Evolutionary conservation across 2,888 invertebrate genomes (phyloP), one percentile per base, ranked within the genome.

Genomic region (Clepsis dumicolana): DNA sequence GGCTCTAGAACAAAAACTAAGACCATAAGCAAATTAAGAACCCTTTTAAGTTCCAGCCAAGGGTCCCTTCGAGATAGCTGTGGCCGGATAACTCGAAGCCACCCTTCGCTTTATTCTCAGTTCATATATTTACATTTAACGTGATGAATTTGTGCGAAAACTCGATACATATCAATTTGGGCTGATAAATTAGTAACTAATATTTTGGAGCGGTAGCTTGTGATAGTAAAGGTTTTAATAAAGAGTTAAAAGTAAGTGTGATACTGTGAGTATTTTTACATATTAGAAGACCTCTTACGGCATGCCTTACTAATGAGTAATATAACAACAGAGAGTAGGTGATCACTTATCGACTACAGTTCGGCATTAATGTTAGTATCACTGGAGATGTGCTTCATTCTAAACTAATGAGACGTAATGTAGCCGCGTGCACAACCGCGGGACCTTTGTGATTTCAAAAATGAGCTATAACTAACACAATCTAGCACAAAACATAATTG

Each of bases 161-260:
- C 88, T 90, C 91, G 91, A 93, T 90, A 93, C 93, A 93, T 93
- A 93, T 93, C 93, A 93, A 92, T 83, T 90, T 87, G 88, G 88
- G 91, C 92, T 93, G 89, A 89, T 78, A 73, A 78, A 80, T 82
- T 82, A 82, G 83, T 85, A 83, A 81, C 80, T 84, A 86, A 82
- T 80, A 79, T 80, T 80, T 81, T 83, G 90, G 89, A 88, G 88
- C 86, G 90, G 88, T 84, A 87, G 90, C 86, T 90, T 91, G 82
- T 84, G 86, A 83, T 90, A 89, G 84, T 84, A 74, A 80, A 76
- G 82, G 81, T 82, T 83, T 81, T 77, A 80, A 80, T 77, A 80
- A 80, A 80, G 75, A 74, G 70, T 77, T 75, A 83, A 87, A 85
- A 86, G 79, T 83, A 85, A 86, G 87, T 86, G 83, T 83, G 86